Conservation (phyloP, 2,888 invertebrate genomes). For the Liodrosophila aerea region DNA sequence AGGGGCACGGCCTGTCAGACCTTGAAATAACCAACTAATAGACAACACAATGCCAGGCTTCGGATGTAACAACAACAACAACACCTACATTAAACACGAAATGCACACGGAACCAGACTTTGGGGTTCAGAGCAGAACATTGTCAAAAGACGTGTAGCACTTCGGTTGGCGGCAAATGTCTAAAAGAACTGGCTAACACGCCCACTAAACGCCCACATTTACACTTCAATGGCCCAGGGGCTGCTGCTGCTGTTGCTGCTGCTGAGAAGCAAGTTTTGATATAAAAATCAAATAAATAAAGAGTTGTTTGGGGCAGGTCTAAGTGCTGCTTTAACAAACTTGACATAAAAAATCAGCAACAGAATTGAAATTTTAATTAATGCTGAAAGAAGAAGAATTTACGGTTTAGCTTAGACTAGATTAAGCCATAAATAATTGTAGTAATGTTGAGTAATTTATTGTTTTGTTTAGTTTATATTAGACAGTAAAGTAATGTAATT, state of each 20-base stretch:
- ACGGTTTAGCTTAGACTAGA: too few relatives aligned
- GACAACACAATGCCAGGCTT: slow-evolving; percentile 49
- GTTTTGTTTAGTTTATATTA: too few relatives aligned
- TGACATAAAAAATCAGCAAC: slow-evolving; percentile 30
- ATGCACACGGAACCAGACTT: slow-evolving; percentile 54
- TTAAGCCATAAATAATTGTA: too few relatives aligned
- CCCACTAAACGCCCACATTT: slow-evolving; percentile 48
- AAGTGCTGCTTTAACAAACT: slow-evolving; percentile 32
- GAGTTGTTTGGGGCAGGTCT: slow-evolving; percentile 28
- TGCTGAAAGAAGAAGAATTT: too few relatives aligned
- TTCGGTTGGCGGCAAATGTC: slow-evolving; percentile 24
- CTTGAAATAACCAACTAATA: slow-evolving; percentile 53
- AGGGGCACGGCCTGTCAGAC: slow-evolving; percentile 58
- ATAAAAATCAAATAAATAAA: slow-evolving; percentile 20
- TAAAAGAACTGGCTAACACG: slow-evolving; percentile 59
- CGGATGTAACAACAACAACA: slow-evolving; percentile 1
- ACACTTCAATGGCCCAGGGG: slow-evolving; percentile 31
- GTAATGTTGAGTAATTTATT: too few relatives aligned
- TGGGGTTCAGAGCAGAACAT: slow-evolving; percentile 30
- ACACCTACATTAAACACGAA: slow-evolving; percentile 23
- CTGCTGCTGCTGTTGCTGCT: neutral
- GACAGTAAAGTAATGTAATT: too few relatives aligned
- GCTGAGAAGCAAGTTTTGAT: slow-evolving; percentile 28
- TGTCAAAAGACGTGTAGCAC: slow-evolving; percentile 7
- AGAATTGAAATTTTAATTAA: neutral